Base-by-base conservation (phyloP, 2,888 invertebrate species). In the Perizoma flavofasciatum region DNA sequence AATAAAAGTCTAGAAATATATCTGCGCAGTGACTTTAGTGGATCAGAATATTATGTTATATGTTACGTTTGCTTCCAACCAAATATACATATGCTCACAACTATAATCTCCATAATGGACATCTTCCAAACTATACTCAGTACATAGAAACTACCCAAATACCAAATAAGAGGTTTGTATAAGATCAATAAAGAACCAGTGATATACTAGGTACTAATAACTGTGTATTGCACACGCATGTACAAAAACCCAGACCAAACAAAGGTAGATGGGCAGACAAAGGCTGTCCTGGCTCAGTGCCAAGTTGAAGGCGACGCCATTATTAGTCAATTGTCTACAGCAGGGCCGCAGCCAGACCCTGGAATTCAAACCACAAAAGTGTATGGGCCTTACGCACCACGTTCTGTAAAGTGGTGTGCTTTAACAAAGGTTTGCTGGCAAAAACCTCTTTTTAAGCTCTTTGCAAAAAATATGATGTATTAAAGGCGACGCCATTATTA, bases 231-330 rank as follows among this genome's bases (percentile, higher is more conserved):
- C 51, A 43, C 63, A 68, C 50, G 67, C 58, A 59, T 53, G 49
- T 58, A 63, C 74, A 72, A 22, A n/a, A 73, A 72, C 70, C 71
- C 55, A 68, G 59, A 62, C 61, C 73, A 85, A 82, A 88, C 86
- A 86, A 87, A 86, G 82, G 72, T 61, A 33, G 71, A 78, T 81
- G 67, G 69, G 77, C 80, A 82, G 82, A 84, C 83, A 86, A 86
- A 85, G 86, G 77, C 75, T 68, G 72, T 68, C 74, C 72, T 86
- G 86, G 85, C 84, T 68, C 63, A 69, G 68, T 76, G 86, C 86
- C 86, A 86, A 82, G 75, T 68, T 63, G 72, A 65, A 69, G 70
- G 73, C 72, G 69, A 69, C 71, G 68, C 68, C 70, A 59, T 69
- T 64, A 65, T 65, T 66, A 66, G 61, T 69, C 62, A 67, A 62